Evolutionary conservation across 2,888 invertebrate genomes (phyloP), one percentile per base, ranked within the genome.

Genomic region (Hydroisotoma schaefferi): DNA sequence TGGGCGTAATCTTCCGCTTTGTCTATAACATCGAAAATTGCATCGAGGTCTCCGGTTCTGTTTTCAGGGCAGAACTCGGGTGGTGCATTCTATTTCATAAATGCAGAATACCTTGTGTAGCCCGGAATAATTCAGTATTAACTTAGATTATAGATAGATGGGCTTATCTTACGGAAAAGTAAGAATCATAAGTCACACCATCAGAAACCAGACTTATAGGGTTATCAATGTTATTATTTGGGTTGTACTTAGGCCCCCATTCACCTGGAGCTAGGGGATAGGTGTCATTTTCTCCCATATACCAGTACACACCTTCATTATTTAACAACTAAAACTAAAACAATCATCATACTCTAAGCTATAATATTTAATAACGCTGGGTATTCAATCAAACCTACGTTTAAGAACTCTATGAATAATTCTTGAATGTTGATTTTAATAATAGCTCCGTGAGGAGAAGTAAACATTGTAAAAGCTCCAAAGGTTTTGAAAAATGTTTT

Each of bases 1-100:
- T 94, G 87, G 28, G 98, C 82, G 76, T 88, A 95, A 76, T 86
- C 84, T 71, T 90, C 85, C 0, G 98, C 94, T 10, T 82, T 81
- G 47, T 84, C 78, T 56, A 99, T 94, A 46, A 88, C 85, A 73
- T 85, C 80, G 0, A 92, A 77, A 56, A 99, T 87, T 1, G 92
- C 90, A 73, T 89, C 87, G 56, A 90, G 81, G 76, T 98, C 98
- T 74, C 85, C 80, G 0, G 90, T 87, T 52, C 98, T 82, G 0
- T 93, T 93, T 1, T 76, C 74, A 0, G 94, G 86, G 69, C 88
- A 90, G 68, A 98, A 84, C 1, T 83, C 82, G 0, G 89, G 88
- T 1, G 98, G 98, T 0, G 98, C 94, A 75, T 92, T 94, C 47
- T 72, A 72, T 10, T 73, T 43, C 43, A 38, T 68, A 56, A 68